These are phyloP conservation scores for Oryctes rhinoceros DNA, from an alignment of 1,140 invertebrate genomes.

Conservation along the genomic window DNA sequence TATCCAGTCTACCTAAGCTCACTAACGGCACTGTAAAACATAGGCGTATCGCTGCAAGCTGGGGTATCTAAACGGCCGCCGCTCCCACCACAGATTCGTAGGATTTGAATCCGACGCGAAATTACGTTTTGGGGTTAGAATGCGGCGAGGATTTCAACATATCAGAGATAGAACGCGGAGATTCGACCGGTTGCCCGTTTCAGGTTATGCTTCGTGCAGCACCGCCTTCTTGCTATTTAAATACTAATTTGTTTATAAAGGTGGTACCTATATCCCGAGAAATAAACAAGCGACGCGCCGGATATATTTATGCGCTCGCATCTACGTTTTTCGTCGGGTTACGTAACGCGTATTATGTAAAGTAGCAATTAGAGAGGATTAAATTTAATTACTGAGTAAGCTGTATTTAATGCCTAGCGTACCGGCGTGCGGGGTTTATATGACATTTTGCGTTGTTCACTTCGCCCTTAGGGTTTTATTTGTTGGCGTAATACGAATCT, in stretches of 20 bases:
- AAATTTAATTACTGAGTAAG: slow-evolving; percentile 25
- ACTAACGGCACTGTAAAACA: neutral
- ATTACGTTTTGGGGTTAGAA: slow-evolving; percentile 29
- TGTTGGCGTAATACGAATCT: neutral
- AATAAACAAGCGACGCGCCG: slow-evolving; percentile 18
- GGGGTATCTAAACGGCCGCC: slow-evolving; percentile 17
- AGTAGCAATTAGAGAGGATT: slow-evolving; percentile 14
- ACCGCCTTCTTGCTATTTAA: neutral
- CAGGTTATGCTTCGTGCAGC: neutral
- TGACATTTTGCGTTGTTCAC: neutral
- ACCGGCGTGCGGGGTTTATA: neutral
- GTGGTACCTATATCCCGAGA: neutral
- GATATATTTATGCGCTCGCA: neutral
- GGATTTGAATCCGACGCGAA: slow-evolving; percentile 15
- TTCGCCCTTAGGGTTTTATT: neutral
- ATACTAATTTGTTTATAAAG: slow-evolving; percentile 30
- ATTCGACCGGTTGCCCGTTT: neutral
- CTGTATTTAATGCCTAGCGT: neutral
- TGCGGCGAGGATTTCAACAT: slow-evolving; percentile 20
- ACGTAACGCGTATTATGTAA: neutral
- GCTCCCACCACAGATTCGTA: neutral
- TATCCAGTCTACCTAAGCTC: neutral
- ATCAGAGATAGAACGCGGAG: slow-evolving; percentile 19
- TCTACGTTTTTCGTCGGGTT: neutral
- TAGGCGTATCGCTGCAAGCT: neutral